Evolutionary conservation across 2,797 vertebrate species (phyloP), one percentile per base, ranked within the genome.

Genomic region (Sebastes nivosus): DNA sequence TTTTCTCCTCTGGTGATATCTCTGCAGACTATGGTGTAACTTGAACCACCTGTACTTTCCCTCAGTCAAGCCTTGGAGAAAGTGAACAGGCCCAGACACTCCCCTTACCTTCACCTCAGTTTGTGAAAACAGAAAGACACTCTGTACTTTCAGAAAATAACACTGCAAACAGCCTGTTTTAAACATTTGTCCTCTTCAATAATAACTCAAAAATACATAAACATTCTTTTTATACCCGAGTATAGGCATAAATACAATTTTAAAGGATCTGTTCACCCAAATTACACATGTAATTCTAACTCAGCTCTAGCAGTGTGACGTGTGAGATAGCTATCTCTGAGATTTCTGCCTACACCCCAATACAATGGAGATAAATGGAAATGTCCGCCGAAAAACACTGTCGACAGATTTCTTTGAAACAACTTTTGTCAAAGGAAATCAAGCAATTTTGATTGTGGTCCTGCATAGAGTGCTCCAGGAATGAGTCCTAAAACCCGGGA

Each of bases 31-130:
- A 6, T 50, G 61, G 14, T 76, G 88, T 84, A 85, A 91, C 72
- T 61, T 75, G 80, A 90, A 77, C 80, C 82, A 64, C 67, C 73
- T 90, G 73, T 25, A 67, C 70, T 83, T 85, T 78, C 38, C 36
- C 70, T 84, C 11, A 4, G 34, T 59, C 36, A 1, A 29, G 42
- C 25, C 18, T 50, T 7, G n/a, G 59, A 76, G 64, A 81, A 74
- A 74, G 73, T 50, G 36, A 83, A 75, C 67, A 66, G 42, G 80
- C 54, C 50, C 63, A 77, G 78, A 77, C 67, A 30, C 61, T 75
- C 79, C 76, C 71, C 22, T 59, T 5, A 52, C 59, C 72, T n/a
- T 54, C 50, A 8, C 59, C 68, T 54, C 14, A 24, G 46, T 22
- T 34, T 66, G 36, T 54, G 24, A 61, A 67, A 73, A 30, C 29